phyloP scores from a whole-genome alignment of 2,797 vertebrate species.

The Champsocephalus esox region DNA sequence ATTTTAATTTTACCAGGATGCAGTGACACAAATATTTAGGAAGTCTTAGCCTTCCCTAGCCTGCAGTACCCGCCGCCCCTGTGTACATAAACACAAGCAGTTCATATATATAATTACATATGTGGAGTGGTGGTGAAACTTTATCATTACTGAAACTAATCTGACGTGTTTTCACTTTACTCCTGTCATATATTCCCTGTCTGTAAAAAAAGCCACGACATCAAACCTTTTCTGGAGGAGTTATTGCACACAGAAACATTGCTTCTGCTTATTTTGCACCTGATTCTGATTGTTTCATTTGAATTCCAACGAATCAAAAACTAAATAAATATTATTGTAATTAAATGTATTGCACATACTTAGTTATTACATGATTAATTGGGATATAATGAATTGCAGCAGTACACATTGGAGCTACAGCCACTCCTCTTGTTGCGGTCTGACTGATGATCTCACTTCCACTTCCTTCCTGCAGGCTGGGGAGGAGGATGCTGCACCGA shows the following conservation, averaged over 20 bases:
- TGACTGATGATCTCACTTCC: neutral
- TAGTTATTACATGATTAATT: neutral
- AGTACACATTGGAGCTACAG: neutral
- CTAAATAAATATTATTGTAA: neutral
- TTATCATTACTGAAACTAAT: no score
- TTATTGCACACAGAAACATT: neutral
- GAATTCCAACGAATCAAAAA: neutral
- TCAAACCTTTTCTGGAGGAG: neutral
- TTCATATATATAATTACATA: no score
- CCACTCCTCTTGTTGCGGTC: neutral
- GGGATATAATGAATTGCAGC: neutral
- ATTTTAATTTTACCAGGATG: no score
- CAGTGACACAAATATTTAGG: no score
- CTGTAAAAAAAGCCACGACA: neutral
- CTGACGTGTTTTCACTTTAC: neutral
- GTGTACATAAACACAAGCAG: no score
- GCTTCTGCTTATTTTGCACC: no score
- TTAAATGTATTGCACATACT: neutral
- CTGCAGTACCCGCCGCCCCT: no score
- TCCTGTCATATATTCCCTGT: neutral
- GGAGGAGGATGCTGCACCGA: slow-evolving; percentile 68
- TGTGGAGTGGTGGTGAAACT: no score
- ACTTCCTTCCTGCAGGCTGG: slow-evolving; percentile 55
- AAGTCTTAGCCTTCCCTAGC: no score
- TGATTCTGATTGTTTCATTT: no score